Evolutionary conservation across 2,888 invertebrate genomes (phyloP).

Genomic region (Cheilosia grossa): DNA sequence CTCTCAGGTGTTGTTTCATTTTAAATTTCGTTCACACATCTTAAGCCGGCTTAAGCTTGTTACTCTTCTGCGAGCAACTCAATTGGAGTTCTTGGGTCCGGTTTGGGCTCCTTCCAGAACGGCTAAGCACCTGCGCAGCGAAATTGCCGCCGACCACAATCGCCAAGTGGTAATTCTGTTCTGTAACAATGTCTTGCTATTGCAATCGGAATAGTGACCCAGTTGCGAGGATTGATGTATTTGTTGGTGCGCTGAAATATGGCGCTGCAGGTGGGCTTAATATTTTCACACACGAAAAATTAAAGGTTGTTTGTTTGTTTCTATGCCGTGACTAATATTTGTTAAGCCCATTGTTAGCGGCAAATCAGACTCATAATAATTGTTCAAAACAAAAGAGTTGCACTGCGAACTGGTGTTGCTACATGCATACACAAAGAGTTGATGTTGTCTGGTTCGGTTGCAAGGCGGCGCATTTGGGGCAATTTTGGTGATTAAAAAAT

Average conservation of each 20-base stretch:
- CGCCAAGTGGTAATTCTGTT: slow-evolving; percentile 1
- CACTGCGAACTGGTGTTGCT: not conserved
- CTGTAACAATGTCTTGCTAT: slow-evolving; percentile 3
- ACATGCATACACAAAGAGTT: no score
- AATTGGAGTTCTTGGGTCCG: slow-evolving; percentile 3
- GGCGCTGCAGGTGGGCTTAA: not conserved
- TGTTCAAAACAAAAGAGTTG: slow-evolving; percentile 4
- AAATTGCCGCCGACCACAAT: not conserved
- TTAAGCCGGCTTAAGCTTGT: slow-evolving; percentile 16
- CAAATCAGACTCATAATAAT: not conserved
- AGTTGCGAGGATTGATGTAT: slow-evolving; percentile 1
- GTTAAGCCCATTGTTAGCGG: not conserved
- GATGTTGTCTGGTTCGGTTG: no score
- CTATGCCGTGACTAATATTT: not conserved
- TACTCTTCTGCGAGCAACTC: slow-evolving; percentile 19
- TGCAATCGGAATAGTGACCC: slow-evolving; percentile 16
- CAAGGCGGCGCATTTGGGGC: no score
- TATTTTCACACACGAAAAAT: not conserved
- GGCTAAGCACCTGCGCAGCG: slow-evolving; percentile 6
- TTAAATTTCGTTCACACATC: slow-evolving; percentile 24
- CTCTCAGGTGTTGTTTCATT: not conserved
- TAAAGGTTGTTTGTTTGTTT: not conserved
- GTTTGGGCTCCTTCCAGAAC: slow-evolving; percentile 7
- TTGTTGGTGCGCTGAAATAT: not conserved
- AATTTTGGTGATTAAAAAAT: no score